Conservation (phyloP, 2,888 invertebrate genomes). For the Drosophila trichaetosa region DNA sequence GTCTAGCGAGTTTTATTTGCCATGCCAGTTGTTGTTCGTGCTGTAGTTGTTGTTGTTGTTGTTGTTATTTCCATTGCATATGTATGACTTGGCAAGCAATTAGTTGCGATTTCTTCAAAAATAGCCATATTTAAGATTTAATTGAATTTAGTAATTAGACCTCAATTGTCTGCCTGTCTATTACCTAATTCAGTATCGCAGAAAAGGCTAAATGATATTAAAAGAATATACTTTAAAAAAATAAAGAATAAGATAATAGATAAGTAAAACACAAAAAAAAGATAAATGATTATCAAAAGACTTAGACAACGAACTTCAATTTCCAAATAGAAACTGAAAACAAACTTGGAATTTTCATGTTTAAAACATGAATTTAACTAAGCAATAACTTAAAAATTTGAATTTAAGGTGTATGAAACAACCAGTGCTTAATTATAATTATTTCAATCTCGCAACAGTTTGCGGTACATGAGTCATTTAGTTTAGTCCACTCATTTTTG, state of each 20-base stretch:
- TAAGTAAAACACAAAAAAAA: not conserved
- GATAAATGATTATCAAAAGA: conserved; percentile 17
- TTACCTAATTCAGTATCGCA: conserved; percentile 34
- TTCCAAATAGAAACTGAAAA: not conserved
- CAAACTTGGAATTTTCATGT: not conserved
- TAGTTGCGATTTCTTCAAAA: conserved; percentile 47
- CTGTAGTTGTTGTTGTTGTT: conserved; percentile 19
- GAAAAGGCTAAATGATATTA: conserved; percentile 17
- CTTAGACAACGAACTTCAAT: conserved; percentile 28
- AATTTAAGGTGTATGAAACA: conserved; percentile 13
- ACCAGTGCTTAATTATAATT: conserved; percentile 40
- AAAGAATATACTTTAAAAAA: not conserved
- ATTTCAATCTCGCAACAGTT: conserved; percentile 39
- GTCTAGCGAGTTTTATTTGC: conserved; percentile 42
- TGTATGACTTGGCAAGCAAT: conserved; percentile 55
- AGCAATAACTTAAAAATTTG: not conserved
- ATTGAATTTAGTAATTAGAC: conserved; percentile 63
- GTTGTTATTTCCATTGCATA: conserved; percentile 29
- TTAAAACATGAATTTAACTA: not conserved
- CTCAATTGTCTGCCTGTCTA: conserved; percentile 33
- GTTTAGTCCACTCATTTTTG: conserved; percentile 12
- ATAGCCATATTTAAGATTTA: conserved; percentile 57
- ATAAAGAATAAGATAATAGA: not conserved
- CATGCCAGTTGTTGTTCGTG: conserved; percentile 13
- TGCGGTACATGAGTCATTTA: conserved; percentile 57